Evolutionary conservation across 2,797 vertebrate species (phyloP), one percentile per base, ranked within the genome.

Genomic region (Fratercula arctica): DNA sequence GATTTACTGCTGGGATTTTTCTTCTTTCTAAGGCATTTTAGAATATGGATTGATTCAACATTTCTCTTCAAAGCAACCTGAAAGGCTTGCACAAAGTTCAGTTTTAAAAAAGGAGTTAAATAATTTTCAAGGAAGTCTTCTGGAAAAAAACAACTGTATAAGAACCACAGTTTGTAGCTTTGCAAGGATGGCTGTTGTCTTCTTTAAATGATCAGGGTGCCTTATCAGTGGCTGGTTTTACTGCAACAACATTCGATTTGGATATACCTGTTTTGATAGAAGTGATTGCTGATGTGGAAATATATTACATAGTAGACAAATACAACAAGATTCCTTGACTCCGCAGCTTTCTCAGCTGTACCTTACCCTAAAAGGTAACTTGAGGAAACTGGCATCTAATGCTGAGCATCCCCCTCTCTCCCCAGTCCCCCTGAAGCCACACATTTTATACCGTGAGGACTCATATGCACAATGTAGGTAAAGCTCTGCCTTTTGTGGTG

Each of bases 1-100:
- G 77, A 77, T 96, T 97, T 95, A 89, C 89, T 96, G 85, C 95
- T 96, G 94, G 95, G 96, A 95, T 96, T 96, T 96, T 83, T 57
- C 81, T 87, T 85, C 78, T 93, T 96, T 91, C 85, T 90, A 16
- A 91, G 69, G 73, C 73, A 31, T 92, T 94, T 93, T 73, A 77
- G 77, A 68, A 79, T 79, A 51, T 68, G 87, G 73, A 95, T 95
- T 93, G 76, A 90, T 85, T 96, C 85, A 95, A 80, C 81, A 53
- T 89, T 95, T 96, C 70, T 84, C 72, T 93, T 92, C 81, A 90
- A 92, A 96, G 89, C 48, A 94, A 60, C 68, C 68, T 79, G 83
- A 84, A 92, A 87, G 60, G 72, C 41, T 87, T 94, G 78, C 60
- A 60, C 9, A 17, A 93, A 92, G 78, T 92, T 89, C 75, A 75